Conservation (phyloP, 2,797 vertebrate species). For the Merluccius polli region DNA sequence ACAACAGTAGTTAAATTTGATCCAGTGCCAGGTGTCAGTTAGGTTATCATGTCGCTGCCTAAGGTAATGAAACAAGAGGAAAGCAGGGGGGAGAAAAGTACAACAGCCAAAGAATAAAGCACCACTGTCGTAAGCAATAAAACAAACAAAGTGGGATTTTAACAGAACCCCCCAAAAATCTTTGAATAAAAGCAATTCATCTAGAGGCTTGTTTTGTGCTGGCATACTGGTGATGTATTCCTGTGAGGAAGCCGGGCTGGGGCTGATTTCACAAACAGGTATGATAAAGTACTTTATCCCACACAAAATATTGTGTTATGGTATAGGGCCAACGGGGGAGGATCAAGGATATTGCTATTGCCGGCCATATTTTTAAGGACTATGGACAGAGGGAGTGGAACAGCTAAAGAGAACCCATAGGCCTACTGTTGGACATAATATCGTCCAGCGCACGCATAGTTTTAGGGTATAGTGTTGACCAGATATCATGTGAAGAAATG, state of each 20-base stretch:
- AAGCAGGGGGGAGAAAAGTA: neutral
- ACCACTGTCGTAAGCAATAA: neutral
- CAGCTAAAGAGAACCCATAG: neutral
- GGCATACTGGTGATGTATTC: neutral
- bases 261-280: neutral
- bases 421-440: neutral
- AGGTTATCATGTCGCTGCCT: neutral
- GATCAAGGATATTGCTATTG: neutral
- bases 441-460: neutral
- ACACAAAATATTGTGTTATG: constrained; percentile 1
- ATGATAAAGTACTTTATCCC: neutral
- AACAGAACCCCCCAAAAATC: neutral
- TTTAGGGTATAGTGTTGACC: too few species aligned
- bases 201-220: neutral
- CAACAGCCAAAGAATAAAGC: neutral
- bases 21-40: neutral
- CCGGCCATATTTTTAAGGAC: neutral
- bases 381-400: neutral
- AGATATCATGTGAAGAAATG: neutral
- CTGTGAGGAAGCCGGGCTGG: neutral
- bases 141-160: neutral
- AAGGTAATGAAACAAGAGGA: neutral
- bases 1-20: neutral
- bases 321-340: neutral
- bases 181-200: neutral